Base-by-base conservation (phyloP, 92 coral and sea anemone genomes). In the Parazoanthus swiftii region DNA sequence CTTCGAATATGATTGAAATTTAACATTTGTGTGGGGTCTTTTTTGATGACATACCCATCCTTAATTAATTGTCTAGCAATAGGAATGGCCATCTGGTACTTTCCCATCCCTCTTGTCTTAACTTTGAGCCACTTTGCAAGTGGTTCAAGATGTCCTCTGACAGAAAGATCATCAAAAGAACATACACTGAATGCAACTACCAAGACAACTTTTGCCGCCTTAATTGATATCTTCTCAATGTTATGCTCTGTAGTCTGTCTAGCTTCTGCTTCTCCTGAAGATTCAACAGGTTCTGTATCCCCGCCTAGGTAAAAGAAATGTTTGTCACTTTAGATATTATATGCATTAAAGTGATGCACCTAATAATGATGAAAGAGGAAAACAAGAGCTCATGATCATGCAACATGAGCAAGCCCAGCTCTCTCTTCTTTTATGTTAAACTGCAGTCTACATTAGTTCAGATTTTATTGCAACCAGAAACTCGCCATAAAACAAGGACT, bases 161-260 rank as follows among this genome's bases (percentile, higher is more conserved):
- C 88, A 82, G 88, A 89, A 23, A 89, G 63, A 76, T 89, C 71
- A 46, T 89, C 88, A 58, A 89, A 89, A 42, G 88, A 89, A 76
- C 70, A 51, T 50, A 75, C 82, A 42, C 79, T 48, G 42, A 89
- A 83, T 58, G 63, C 42, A 33, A 89, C 88, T 21, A 89, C 77
- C 79, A 89, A 82, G 75, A 82, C 91, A 81, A 89, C 91, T 89
- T 26, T 82, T n/a, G 88, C 88, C 5, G 79, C 39, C 23, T 8
- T n/a, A 6, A 37, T 82, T 23, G 88, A 89, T 42, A 89, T 82
- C 67, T 89, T 89, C 21, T 89, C 79, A 76, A 82, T 81, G 88
- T 82, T 85, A 18, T 83, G 79, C 82, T 89, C 91, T 59, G 73
- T 72, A 33, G 51, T 65, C 59, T 76, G 80, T 79, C 51, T 59